Evolutionary conservation across 2,797 vertebrate genomes (phyloP), one percentile per base, ranked within the genome.

Genomic region (Enteromius afrohamiltoni): DNA sequence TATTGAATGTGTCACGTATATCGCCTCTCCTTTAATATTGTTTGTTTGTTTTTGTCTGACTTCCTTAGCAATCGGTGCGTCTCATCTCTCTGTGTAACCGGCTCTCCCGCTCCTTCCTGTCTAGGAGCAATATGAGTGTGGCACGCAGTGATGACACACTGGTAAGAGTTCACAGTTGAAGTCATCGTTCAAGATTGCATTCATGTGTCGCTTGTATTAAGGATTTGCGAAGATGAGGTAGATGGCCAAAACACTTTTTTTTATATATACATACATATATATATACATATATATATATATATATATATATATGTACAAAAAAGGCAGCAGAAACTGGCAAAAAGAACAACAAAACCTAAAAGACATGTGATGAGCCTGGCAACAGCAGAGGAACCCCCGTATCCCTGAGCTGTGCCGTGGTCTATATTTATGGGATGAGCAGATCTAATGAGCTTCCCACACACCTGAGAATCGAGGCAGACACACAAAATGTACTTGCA

Each of bases 41-140:
- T 78, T 53, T 55, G 42, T 74, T 75, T 82, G 80, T 86, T 81
- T 34, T 79, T 47, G 55, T 86, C 10, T 74, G 34, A 81, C 45
- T 77, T 84, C 70, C 17, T 65, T 94, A 99, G 98, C 98, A 99
- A 99, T 99, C 98, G 0, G 98, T 99, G 82, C 96, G 98, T 67
- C 96, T 99, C 89, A 99, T 99, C 95, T 98, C 97, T 83, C 93
- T 99, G 92, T 99, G 98, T 94, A 98, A 99, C 95, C 98, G 98
- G 91, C 94, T 99, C 89, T 99, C 98, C 77, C 96, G 98, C 90
- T 99, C 98, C 40, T 99, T 99, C 94, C 93, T 99, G 92, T 99
- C 98, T 92, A 95, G 98, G 85, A 99, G 98, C 95, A 99, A 98
- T 92, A 97, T 99, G 84, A 99, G 97, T 26, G 97, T 99, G 1